Evolutionary conservation across 2,888 invertebrate genomes (phyloP).

Genomic region (Linyphia triangularis): DNA sequence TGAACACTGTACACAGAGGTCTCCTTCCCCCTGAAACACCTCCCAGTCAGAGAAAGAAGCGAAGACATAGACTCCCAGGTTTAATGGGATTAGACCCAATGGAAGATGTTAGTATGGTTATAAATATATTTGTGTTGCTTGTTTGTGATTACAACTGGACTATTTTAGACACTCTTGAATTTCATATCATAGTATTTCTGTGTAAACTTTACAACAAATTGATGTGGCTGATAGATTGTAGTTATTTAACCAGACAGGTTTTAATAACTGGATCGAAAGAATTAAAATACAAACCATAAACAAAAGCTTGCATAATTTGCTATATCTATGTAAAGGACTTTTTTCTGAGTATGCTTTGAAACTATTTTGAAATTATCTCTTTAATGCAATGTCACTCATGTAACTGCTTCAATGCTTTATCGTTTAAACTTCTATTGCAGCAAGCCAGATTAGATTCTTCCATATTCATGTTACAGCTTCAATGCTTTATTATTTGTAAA

Average conservation of each 20-base stretch:
- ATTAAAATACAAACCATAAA: background rate
- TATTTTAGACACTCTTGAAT: too few relatives aligned
- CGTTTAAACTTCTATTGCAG: too few relatives aligned
- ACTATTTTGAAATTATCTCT: background rate
- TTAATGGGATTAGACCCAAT: slow-evolving; percentile 79
- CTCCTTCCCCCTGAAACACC: slow-evolving; percentile 84
- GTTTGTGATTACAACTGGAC: background rate
- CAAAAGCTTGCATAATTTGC: background rate
- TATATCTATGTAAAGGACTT: background rate
- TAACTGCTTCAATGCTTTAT: background rate
- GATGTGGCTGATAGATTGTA: too few relatives aligned
- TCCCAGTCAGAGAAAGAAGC: slow-evolving; percentile 82
- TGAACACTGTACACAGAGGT: slow-evolving; percentile 83
- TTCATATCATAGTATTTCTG: too few relatives aligned
- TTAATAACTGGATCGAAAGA: background rate
- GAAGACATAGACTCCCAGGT: slow-evolving; percentile 81
- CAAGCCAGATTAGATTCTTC: too few relatives aligned
- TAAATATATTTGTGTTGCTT: background rate
- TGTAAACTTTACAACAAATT: too few relatives aligned
- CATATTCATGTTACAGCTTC: background rate
- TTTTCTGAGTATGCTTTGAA: background rate
- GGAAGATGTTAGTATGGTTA: slow-evolving; percentile 79
- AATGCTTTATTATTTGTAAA: background rate
- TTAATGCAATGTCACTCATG: too few relatives aligned
- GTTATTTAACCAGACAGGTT: too few relatives aligned